Evolutionary conservation across 2,113 vertebrate genomes (phyloP).

Genomic region (Colistium nudipinnis): DNA sequence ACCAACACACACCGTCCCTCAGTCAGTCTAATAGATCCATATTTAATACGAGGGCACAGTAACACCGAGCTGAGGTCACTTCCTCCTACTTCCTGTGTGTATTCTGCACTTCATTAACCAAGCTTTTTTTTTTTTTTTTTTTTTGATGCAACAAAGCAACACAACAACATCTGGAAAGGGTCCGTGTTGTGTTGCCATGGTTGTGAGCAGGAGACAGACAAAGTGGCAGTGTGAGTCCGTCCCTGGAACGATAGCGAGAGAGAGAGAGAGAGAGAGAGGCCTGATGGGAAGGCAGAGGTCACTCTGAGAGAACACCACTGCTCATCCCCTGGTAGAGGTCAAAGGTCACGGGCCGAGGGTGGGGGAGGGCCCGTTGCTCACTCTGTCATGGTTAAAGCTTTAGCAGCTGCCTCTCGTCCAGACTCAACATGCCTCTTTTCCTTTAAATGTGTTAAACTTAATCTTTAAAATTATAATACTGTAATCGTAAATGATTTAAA

Average conservation of each 20-base stretch:
- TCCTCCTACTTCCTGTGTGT: neutral
- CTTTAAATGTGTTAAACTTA: neutral
- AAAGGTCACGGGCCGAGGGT: constrained; percentile 34
- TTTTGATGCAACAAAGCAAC: neutral
- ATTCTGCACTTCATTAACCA: constrained; percentile 1
- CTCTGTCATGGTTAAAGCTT: constrained; percentile 43
- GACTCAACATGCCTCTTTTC: neutral
- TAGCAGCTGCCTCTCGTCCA: constrained; percentile 43
- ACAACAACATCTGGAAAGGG: constrained; percentile 49
- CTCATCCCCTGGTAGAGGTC: constrained; percentile 44
- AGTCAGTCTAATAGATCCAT: neutral
- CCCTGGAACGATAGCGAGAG: neutral
- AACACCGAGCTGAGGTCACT: neutral
- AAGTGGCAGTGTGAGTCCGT: constrained; percentile 4
- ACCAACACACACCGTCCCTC: neutral
- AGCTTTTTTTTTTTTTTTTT: neutral
- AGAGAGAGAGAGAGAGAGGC: neutral
- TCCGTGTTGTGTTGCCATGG: constrained; percentile 12
- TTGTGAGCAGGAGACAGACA: neutral
- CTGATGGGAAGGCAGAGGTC: constrained; percentile 11
- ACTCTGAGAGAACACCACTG: constrained; percentile 2
- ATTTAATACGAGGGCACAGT: neutral
- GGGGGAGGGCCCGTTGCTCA: constrained; percentile 28
- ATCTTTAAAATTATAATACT: too few species aligned
- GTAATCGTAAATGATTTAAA: too few species aligned